Percentiles rank a stretch among this genome's conserved stretches.
phyloP scores from a whole-genome alignment of 2,797 vertebrate genomes.

The Balearica regulorum region DNA sequence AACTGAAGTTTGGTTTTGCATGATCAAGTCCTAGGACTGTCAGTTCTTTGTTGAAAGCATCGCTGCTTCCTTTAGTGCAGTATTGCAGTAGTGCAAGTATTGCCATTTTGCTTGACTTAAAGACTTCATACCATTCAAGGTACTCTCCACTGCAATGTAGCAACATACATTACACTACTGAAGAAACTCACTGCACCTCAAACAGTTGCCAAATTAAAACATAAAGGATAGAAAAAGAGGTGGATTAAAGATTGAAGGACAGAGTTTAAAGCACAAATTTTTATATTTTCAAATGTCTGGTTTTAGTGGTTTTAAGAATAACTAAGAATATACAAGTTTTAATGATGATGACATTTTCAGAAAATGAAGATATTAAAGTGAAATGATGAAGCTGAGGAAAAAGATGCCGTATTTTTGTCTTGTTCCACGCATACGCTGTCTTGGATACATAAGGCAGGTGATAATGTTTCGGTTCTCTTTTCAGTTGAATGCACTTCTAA shows the following conservation, averaged over 20 bases:
- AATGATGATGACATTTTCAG: background rate
- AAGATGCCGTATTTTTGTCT: background rate
- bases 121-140: background rate
- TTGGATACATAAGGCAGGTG: background rate
- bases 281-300: background rate
- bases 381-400: background rate
- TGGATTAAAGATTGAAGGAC: background rate
- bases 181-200: background rate
- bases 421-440: background rate
- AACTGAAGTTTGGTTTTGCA: background rate
- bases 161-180: background rate
- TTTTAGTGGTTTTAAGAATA: background rate
- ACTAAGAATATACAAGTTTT: background rate
- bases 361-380: background rate
- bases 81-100: background rate
- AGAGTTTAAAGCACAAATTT: background rate
- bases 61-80: background rate
- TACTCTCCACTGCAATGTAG: background rate
- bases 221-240: background rate
- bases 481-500: background rate
- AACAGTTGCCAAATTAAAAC: background rate
- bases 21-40: background rate
- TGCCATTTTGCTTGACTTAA: background rate
- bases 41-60: background rate
- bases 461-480: background rate